Evolutionary conservation across 2,888 invertebrate genomes (phyloP).

Genomic region (Serripes groenlandicus): DNA sequence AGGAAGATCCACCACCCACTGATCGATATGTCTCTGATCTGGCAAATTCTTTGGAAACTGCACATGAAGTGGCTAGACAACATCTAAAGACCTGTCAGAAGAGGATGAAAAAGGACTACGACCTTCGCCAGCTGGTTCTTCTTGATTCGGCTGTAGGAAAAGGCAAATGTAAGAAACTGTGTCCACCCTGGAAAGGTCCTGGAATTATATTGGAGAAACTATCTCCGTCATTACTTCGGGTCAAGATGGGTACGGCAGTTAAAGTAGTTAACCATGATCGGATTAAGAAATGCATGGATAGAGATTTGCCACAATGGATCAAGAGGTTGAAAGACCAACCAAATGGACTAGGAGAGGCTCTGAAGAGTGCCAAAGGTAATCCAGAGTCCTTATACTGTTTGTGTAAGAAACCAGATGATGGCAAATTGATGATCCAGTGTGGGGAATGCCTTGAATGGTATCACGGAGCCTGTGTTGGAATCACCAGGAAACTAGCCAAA

Average conservation of each 20-base stretch:
- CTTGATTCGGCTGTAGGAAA: slow-evolving; percentile 31
- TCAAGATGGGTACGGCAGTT: slow-evolving; percentile 15
- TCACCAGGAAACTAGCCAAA: neutral
- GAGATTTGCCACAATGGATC: neutral
- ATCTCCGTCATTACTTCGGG: slow-evolving; percentile 34
- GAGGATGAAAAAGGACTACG: slow-evolving; percentile 37
- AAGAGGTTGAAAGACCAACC: neutral
- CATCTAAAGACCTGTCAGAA: slow-evolving; percentile 17
- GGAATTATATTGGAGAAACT: slow-evolving; percentile 39
- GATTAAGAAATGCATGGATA: neutral
- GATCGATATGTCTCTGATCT: neutral
- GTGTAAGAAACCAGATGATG: neutral
- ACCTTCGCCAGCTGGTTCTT: slow-evolving; percentile 10
- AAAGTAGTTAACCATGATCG: neutral
- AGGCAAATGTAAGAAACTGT: slow-evolving; percentile 27
- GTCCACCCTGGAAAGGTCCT: slow-evolving; percentile 49
- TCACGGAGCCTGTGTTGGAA: neutral
- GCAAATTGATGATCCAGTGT: neutral
- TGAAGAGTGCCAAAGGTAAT: neutral
- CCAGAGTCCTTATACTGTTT: neutral
- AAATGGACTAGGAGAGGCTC: neutral
- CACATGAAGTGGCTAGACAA: slow-evolving; percentile 39
- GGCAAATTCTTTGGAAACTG: neutral
- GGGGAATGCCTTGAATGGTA: neutral
- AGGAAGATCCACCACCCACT: neutral